phyloP scores from a whole-genome alignment of 2,888 invertebrate genomes.

The Daptonema setosum region DNA sequence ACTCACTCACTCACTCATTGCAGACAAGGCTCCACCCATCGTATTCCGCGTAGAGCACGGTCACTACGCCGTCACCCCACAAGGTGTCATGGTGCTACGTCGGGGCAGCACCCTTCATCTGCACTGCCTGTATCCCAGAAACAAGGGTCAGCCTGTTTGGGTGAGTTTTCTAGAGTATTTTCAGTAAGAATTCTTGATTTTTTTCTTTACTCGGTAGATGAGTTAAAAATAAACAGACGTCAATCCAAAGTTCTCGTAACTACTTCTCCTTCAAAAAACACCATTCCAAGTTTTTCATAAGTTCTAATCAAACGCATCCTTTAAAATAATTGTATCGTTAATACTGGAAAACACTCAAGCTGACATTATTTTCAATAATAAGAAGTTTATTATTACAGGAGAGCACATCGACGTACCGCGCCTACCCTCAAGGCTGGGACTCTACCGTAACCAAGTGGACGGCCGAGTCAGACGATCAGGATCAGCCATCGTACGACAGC shows the following conservation, averaged over 20 bases:
- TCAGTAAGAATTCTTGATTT: neutral
- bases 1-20: no score
- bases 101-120: slow-evolving; percentile 19
- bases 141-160: slow-evolving; percentile 5
- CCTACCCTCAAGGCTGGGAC: slow-evolving; percentile 21
- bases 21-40: slow-evolving; percentile 16
- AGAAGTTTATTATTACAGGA: no score
- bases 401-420: slow-evolving; percentile 21
- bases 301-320: no score
- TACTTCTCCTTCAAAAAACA: no score
- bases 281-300: no score
- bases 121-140: slow-evolving; percentile 14
- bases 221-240: no score
- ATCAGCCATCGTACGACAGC: neutral
- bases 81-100: slow-evolving; percentile 18
- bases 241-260: no score
- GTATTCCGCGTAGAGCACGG: slow-evolving; percentile 18
- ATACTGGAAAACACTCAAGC: no score
- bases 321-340: no score
- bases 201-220: no score
- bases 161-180: slow-evolving; percentile 3
- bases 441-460: slow-evolving; percentile 3
- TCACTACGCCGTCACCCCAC: slow-evolving; percentile 16
- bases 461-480: no score
- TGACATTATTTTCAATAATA: no score